A percentile compares a stretch with the other conserved stretches of the same genome.
Conservation (phyloP, 2,888 invertebrate genomes). For the Orthosia incerta region DNA sequence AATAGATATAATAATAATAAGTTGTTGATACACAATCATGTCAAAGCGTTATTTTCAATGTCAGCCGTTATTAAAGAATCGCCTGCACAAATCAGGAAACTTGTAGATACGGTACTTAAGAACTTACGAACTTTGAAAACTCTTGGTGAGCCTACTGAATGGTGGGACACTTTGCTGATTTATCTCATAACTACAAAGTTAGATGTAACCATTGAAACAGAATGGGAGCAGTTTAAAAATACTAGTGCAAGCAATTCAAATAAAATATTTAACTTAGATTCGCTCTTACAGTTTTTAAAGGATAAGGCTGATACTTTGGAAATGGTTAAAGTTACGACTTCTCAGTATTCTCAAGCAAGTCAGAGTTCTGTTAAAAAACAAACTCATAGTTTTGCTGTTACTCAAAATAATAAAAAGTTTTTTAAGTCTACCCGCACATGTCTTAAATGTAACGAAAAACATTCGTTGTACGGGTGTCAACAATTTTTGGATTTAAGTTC, state of each 20-base stretch:
- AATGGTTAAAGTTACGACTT: neutral
- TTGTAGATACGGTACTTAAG: too few species aligned
- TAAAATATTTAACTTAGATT: neutral
- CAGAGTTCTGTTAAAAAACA: neutral
- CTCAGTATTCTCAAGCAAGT: neutral
- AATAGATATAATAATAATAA: neutral
- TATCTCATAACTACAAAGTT: neutral
- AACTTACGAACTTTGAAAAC: neutral
- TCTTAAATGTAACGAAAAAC: neutral
- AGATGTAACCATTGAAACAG: neutral
- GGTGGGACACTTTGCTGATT: neutral
- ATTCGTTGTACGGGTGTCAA: neutral
- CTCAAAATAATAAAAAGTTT: neutral
- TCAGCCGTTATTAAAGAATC: neutral
- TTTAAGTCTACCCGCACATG: conserved; percentile 1
- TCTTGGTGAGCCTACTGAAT: neutral
- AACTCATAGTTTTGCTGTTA: neutral
- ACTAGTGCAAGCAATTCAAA: neutral
- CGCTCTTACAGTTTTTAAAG: conserved; percentile 4
- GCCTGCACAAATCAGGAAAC: too few species aligned
- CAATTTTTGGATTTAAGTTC: conserved; percentile 1
- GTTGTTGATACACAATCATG: neutral
- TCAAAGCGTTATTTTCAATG: conserved; percentile 2
- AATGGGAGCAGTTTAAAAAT: conserved; percentile 1
- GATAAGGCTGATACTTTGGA: conserved; percentile 3